Evolutionary conservation across 2,797 vertebrate genomes (phyloP), one percentile per base, ranked within the genome.

Genomic region (Arrhamphus sclerolepis): DNA sequence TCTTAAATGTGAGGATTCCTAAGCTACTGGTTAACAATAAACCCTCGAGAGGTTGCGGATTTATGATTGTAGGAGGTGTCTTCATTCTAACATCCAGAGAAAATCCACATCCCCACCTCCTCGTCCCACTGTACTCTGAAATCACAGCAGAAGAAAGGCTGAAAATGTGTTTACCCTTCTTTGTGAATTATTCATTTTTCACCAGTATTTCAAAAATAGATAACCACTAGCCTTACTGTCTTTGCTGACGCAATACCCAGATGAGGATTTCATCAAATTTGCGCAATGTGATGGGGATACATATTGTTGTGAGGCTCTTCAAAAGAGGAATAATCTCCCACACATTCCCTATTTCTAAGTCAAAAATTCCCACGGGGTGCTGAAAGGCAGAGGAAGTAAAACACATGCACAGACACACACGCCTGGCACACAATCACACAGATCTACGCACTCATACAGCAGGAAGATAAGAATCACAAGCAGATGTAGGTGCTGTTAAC

Each of bases 291-390:
- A 87, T 70, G 78, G 77, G 68, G 78, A 70, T 72, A 80, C 71
- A 89, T 82, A 82, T 81, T 88, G 83, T 84, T 88, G 78, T 88
- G 80, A 85, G 70, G 79, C 80, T 87, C 79, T 83, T 88, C 83
- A 85, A 85, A 88, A 87, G 83, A 86, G 75, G 61, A 87, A 88
- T 87, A 84, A 87, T 88, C 86, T 91, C 90, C 89, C 86, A 90
- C 89, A 89, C 86, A 77, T 82, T 84, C 85, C 90, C 81, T 89
- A 90, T 92, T 91, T 92, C 87, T 84, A 90, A 87, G 80, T 91
- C 79, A 78, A 73, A 91, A 80, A 92, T 83, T 91, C 89, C 86
- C 88, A 91, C 57, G 61, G 79, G 84, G 81, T 66, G 78, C 78
- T 77, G 75, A 80, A 80, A 89, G 50, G 43, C 87, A 89, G 85